Evolutionary conservation across 2,797 vertebrate species (phyloP).

Genomic region (Myiotriccus ornatus): DNA sequence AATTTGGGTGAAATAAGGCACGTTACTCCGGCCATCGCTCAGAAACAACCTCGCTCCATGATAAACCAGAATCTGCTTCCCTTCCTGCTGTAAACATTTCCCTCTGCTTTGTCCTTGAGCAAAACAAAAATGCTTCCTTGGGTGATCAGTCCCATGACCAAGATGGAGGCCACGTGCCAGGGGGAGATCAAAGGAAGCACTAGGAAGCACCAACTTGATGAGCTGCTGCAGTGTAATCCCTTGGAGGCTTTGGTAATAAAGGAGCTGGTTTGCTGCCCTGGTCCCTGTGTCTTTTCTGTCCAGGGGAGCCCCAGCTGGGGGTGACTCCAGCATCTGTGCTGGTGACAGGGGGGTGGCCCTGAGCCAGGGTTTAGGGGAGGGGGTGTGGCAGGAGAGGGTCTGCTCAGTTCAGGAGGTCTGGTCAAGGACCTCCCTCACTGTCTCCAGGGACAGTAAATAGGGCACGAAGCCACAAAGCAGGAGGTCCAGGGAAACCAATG

Average conservation of each 20-base stretch:
- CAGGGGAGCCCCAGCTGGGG: not conserved
- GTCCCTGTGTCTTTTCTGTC: not conserved
- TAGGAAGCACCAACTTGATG: too few relatives aligned
- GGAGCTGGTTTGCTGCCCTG: not conserved
- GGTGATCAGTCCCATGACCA: too few relatives aligned
- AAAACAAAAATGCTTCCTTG: too few relatives aligned
- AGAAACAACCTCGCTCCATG: not conserved
- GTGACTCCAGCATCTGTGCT: too few relatives aligned
- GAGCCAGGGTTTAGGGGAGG: not conserved
- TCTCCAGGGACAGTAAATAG: not conserved
- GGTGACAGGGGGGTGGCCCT: not conserved
- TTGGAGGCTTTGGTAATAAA: not conserved
- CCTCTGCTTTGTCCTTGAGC: not conserved
- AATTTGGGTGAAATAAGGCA: rapidly evolving
- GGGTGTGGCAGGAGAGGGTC: not conserved
- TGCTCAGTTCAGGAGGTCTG: not conserved
- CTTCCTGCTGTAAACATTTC: not conserved
- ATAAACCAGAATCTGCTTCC: not conserved
- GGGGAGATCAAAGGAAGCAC: too few relatives aligned
- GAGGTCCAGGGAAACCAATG: not conserved
- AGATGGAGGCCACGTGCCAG: too few relatives aligned
- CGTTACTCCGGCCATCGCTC: not conserved
- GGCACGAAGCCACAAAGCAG: not conserved
- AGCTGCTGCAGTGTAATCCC: not conserved
- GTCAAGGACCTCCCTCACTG: not conserved